These are phyloP conservation scores for Halisarca cf. caerulea DNA, from an alignment of 37 sponge, comb jelly and placozoan species.

Conservation along the genomic window DNA sequence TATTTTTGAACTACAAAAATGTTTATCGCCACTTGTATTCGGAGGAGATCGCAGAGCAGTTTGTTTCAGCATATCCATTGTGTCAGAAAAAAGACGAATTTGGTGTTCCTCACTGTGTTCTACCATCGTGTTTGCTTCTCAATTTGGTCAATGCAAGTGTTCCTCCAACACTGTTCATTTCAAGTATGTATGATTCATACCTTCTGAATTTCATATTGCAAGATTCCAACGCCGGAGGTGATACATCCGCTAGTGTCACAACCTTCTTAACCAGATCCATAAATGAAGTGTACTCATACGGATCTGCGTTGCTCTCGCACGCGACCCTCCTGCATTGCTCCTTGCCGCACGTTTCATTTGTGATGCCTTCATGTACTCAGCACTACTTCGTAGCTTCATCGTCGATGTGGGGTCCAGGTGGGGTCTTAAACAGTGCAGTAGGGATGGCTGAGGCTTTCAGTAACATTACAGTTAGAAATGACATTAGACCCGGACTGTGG, in stretches of 20 bases:
- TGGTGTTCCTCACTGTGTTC: slow-evolving; percentile 67
- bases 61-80: background rate
- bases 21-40: slow-evolving; percentile 5
- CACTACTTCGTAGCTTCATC: slow-evolving; percentile 69
- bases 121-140: slow-evolving; percentile 55
- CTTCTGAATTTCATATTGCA: slow-evolving; percentile 31
- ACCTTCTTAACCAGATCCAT: background rate
- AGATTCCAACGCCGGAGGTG: background rate
- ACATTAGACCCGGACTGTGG: slow-evolving; percentile 41
- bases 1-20: slow-evolving; percentile 60
- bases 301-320: background rate
- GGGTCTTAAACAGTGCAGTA: slow-evolving; percentile 15
- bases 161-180: slow-evolving; percentile 47
- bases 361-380: slow-evolving; percentile 73
- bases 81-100: slow-evolving; percentile 21
- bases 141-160: background rate
- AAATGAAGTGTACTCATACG: slow-evolving; percentile 32
- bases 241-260: no score
- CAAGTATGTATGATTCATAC: slow-evolving; percentile 69
- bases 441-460: background rate
- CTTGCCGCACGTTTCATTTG: slow-evolving; percentile 15
- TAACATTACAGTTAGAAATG: slow-evolving; percentile 19
- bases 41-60: background rate
- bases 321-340: background rate
- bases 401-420: slow-evolving; percentile 39